Base-by-base conservation (phyloP, 2,113 vertebrate species). In the Pampusana beccarii region DNA sequence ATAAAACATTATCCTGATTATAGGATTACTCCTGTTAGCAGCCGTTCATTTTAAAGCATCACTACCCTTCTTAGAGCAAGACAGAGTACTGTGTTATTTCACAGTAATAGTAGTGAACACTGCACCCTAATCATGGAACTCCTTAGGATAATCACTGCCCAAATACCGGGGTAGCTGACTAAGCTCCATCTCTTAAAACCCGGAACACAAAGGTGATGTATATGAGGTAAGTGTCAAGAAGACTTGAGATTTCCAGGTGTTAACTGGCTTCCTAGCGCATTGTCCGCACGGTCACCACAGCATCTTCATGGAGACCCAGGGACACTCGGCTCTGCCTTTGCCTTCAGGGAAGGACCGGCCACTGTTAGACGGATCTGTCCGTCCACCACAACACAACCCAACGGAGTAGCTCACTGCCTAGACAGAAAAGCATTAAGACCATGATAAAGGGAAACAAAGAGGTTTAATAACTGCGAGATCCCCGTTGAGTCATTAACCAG, bases 1-100 rank as follows among this genome's bases (percentile, higher is more conserved):
- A 94, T 74, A 89, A 95, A 96, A 93, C 19, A 44, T 92, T 82
- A 36, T 70, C 80, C 60, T 93, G 86, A 84, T 96, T 92, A 70
- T 23, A 56, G 79, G 42, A 92, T 88, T 82, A 65, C 16, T 88
- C 48, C 42, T 77, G 46, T 93, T 90, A 88, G 58, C 81, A 91
- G 78, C 40, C 92, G 20, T 86, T 83, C 51, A 28, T 86, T 96
- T 83, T 42, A 80, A 89, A 88, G 64, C 66, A 71, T 74, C 51
- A 5, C 19, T 61, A 42, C 20, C 25, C 67, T 90, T 65, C 62
- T 67, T 15, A 64, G 69, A 67, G 56, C 51, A 73, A 75, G 77
- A 26, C 38, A 77, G 56, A 66, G 40, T 5, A 38, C 31, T 15
- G 57, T 12, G 24, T 26, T 75, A 28, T 72, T 73, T 79, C 13